Evolutionary conservation across 2,797 vertebrate species (phyloP), one percentile per base, ranked within the genome.

Genomic region (Sebastes glaucus): DNA sequence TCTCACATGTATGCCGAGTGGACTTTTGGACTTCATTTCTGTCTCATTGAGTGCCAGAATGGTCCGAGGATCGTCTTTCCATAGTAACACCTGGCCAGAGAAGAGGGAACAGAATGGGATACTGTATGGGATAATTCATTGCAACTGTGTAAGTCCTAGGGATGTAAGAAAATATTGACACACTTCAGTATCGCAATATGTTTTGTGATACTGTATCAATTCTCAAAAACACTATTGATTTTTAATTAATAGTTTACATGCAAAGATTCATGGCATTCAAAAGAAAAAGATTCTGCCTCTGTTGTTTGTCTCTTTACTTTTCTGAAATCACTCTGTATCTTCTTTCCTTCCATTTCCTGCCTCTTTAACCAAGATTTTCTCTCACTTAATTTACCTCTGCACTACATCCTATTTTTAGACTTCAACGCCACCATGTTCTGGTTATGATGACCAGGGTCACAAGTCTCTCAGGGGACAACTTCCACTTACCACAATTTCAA

Each of bases 21-120:
- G 93, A 78, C 8, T 35, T 59, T 22, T 84, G 62, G 81, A 81
- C 61, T 74, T 67, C 53, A 66, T 76, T 30, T 87, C 75, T 5
- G 91, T 92, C 49, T 80, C 74, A 38, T 77, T 90, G 20, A 73
- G 71, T 0, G 71, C 18, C 32, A 74, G 53, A 13, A 23, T 30
- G 11, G 71, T 72, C 32, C 33, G 83, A 65, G 93, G 84, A 4
- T 85, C 33, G 7, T 89, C 79, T 55, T 77, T 93, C 96, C 96
- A 96, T 55, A 96, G 62, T 8, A 96, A 88, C 56, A 96, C 90
- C 96, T 96, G 76, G 13, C 14, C n/a, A 74, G n/a, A 14, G n/a
- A 22, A 46, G 7, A 74, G 7, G 23, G 23, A 59, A 65, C 7
- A 59, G 1, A 53, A 35, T 1, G 4, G 14, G 4, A 3, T 2